Percentiles rank a stretch among this genome's conserved stretches.
Conservation (phyloP, 2,797 vertebrate species). For the Sparus aurata region DNA sequence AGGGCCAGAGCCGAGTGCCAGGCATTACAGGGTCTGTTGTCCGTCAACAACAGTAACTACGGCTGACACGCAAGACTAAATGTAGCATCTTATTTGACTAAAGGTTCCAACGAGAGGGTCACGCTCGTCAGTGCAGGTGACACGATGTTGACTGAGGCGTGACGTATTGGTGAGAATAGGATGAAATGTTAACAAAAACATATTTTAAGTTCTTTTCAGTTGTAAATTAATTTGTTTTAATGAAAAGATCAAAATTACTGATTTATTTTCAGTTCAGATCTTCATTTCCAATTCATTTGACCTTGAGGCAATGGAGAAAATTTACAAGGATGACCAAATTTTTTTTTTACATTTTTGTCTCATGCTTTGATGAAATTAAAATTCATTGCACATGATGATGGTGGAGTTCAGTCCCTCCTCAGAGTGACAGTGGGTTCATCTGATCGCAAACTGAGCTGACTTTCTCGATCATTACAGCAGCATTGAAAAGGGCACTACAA, state of each 20-base stretch:
- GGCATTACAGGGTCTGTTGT: slow-evolving; percentile 64
- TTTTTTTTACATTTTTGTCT: neutral
- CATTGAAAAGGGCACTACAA: neutral
- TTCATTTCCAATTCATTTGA: neutral
- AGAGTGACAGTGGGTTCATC: neutral
- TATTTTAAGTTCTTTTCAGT: neutral
- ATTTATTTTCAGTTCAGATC: neutral
- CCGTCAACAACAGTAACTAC: slow-evolving; percentile 69
- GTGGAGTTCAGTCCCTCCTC: neutral
- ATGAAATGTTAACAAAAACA: neutral
- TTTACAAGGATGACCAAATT: neutral
- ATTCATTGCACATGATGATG: neutral
- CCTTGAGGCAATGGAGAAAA: neutral
- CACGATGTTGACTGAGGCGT: neutral
- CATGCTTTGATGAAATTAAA: neutral
- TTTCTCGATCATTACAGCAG: neutral
- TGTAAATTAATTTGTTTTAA: neutral
- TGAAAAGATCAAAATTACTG: neutral
- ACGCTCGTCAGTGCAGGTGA: neutral
- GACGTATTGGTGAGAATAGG: neutral
- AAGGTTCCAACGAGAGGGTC: neutral
- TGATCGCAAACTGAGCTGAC: neutral
- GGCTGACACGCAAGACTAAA: slow-evolving; percentile 64
- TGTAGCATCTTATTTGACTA: slow-evolving; percentile 44
- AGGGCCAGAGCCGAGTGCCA: slow-evolving; percentile 63